A percentile compares a stretch with the other conserved stretches of the same genome.
These are phyloP conservation scores for Liparis tanakae DNA, from an alignment of 2,797 vertebrate genomes.

Conservation along the genomic window DNA sequence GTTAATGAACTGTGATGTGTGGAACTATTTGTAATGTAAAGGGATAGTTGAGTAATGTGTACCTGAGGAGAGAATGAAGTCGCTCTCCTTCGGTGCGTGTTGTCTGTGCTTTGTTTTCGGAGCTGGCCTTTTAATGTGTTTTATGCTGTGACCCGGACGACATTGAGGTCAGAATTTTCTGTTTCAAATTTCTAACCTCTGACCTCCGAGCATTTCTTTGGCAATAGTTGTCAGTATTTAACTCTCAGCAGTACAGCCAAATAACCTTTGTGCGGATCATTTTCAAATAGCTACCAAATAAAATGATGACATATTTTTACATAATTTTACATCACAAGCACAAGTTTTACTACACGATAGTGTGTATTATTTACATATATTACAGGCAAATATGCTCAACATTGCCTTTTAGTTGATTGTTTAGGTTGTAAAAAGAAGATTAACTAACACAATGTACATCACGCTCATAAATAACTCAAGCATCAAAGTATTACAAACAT, in stretches of 20 bases:
- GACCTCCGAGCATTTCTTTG: neutral
- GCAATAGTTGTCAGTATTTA: neutral
- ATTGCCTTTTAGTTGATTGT: neutral
- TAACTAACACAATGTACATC: too few relatives aligned
- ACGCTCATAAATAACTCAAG: neutral
- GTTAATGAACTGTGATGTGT: neutral
- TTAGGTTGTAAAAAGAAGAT: too few relatives aligned
- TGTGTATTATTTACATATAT: neutral
- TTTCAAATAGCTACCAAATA: neutral
- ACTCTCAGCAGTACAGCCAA: neutral
- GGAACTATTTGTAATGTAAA: neutral
- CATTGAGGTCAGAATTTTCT: neutral
- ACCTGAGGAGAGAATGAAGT: too few relatives aligned
- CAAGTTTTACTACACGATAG: neutral
- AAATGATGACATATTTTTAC: neutral
- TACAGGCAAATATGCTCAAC: neutral
- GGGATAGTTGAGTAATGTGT: too few relatives aligned
- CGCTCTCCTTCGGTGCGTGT: too few relatives aligned
- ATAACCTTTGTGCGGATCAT: neutral
- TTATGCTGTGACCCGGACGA: neutral
- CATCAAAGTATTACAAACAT: neutral
- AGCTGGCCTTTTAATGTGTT: neutral
- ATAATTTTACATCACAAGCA: neutral
- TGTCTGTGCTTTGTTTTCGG: neutral
- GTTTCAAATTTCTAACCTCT: neutral